Evolutionary conservation across 2,888 invertebrate species (phyloP).

Genomic region (Antheraea assamensis): DNA sequence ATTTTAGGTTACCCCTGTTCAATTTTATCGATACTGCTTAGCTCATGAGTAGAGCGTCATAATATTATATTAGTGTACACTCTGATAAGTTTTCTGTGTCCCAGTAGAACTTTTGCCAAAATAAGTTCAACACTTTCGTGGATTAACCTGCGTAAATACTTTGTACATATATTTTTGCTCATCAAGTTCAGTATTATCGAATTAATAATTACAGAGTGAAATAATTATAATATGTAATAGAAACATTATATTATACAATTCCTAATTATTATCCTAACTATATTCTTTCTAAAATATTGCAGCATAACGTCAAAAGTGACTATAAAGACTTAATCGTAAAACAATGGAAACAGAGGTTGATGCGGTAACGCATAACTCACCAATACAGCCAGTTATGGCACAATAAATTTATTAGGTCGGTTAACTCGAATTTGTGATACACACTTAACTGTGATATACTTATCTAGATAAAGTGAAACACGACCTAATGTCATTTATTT

Average conservation of each 20-base stretch:
- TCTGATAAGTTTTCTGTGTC: too few relatives aligned
- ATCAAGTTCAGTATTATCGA: neutral
- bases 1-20: too few relatives aligned
- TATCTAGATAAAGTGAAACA: conserved; percentile 2
- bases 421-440: conserved; percentile 72
- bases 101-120: neutral
- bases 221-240: neutral
- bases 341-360: conserved; percentile 51
- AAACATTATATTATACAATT: too few relatives aligned
- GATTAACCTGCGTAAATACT: neutral
- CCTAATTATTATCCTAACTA: neutral
- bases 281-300: neutral
- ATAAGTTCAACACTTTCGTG: neutral
- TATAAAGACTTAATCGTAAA: conserved; percentile 15
- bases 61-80: too few relatives aligned
- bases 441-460: conserved; percentile 16
- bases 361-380: conserved; percentile 59
- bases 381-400: conserved; percentile 71
- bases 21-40: too few relatives aligned
- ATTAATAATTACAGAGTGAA: neutral
- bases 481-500: neutral
- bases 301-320: neutral
- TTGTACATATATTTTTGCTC: neutral
- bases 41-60: too few relatives aligned
- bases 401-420: conserved; percentile 77